Conservation (phyloP, 2,888 invertebrate genomes). For the Idaea biselata region DNA sequence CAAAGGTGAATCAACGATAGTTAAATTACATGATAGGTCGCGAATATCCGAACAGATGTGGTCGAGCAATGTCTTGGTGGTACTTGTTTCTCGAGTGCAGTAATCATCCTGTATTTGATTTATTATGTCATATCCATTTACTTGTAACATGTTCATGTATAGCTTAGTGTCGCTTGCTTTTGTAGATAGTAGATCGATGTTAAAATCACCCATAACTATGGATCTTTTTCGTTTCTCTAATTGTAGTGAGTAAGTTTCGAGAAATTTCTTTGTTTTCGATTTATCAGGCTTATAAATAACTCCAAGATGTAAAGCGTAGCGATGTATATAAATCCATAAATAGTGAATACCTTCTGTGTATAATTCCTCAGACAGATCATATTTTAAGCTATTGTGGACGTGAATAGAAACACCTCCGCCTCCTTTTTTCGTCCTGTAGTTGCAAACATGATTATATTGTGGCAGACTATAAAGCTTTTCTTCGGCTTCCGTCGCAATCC, state of each 20-base stretch:
- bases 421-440: no score
- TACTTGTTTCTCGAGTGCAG: constrained; percentile 20
- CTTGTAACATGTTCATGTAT: constrained; percentile 11
- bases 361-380: no score
- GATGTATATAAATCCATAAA: no score
- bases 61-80: constrained; percentile 20
- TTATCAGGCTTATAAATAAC: neutral
- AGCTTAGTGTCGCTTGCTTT: neutral
- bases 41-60: constrained; percentile 20
- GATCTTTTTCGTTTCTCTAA: constrained; percentile 9
- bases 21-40: constrained; percentile 15
- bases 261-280: no score
- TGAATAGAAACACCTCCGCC: no score
- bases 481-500: no score
- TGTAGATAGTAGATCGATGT: constrained; percentile 13
- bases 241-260: constrained; percentile 9
- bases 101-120: constrained; percentile 17
- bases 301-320: no score
- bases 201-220: constrained; percentile 18
- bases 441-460: no score
- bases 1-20: constrained; percentile 19
- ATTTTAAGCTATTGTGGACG: no score
- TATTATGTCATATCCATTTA: constrained; percentile 13
- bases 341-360: no score
- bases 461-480: no score